These are phyloP conservation scores for Brachypodius melanocephalos DNA, from an alignment of 2,113 vertebrate genomes.

Conservation along the genomic window DNA sequence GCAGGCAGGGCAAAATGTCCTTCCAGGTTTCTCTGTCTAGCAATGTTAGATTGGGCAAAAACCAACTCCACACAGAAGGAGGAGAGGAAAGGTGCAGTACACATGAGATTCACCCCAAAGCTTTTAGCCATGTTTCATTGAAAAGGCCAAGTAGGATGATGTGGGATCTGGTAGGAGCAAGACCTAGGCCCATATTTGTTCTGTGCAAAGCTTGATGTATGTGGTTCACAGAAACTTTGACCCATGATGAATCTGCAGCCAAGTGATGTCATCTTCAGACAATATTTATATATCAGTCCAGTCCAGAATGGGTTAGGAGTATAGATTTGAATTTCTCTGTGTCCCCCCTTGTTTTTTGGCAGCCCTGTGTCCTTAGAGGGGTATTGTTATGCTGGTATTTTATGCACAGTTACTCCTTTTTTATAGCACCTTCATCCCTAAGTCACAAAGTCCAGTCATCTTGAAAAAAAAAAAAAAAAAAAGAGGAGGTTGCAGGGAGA, in stretches of 20 bases:
- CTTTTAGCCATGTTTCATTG: background rate
- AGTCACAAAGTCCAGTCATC: background rate
- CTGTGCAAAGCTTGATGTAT: background rate
- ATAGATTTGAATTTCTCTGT: background rate
- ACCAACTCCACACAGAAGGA: background rate
- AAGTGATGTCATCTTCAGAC: background rate
- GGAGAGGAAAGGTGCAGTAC: background rate
- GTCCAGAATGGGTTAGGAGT: background rate
- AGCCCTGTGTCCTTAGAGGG: background rate
- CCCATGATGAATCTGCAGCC: background rate
- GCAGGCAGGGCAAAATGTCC: background rate
- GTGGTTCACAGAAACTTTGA: background rate
- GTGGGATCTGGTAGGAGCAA: background rate
- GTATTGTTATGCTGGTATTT: background rate
- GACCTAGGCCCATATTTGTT: fast-evolving
- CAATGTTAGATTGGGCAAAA: background rate
- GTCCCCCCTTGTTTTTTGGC: background rate
- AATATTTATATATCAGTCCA: background rate
- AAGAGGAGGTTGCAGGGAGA: background rate
- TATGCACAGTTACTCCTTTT: background rate
- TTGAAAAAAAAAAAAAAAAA: background rate
- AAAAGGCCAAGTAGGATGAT: background rate
- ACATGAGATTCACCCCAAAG: fast-evolving
- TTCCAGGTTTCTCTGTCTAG: background rate
- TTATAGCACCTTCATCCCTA: background rate